Conservation (phyloP, 1,140 invertebrate genomes). For the Trichonephila inaurata region DNA sequence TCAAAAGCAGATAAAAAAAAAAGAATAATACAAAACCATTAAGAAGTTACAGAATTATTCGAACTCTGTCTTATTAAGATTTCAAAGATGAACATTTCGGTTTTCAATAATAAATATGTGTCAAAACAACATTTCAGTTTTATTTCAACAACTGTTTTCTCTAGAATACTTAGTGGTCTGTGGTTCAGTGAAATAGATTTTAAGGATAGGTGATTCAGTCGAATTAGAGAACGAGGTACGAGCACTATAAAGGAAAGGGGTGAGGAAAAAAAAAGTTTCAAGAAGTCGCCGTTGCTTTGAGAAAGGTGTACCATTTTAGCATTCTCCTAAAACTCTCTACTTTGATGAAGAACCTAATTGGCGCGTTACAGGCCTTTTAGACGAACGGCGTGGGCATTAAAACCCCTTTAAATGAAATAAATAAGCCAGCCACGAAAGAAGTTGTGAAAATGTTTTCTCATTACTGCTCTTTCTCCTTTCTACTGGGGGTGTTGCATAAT, state of each 20-base stretch:
- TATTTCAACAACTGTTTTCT: not conserved
- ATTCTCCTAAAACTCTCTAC: constrained; percentile 25
- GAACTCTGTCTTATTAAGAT: not conserved
- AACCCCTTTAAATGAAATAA: constrained; percentile 68
- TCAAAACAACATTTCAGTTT: not conserved
- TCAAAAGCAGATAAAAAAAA: too few relatives aligned
- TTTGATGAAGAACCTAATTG: constrained; percentile 74
- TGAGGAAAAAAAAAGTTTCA: not conserved
- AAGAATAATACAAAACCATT: too few relatives aligned
- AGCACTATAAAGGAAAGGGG: not conserved
- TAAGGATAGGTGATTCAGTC: not conserved
- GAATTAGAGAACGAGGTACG: not conserved
- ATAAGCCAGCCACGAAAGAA: constrained; percentile 61
- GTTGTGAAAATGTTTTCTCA: constrained; percentile 74
- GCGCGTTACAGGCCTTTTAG: constrained; percentile 59
- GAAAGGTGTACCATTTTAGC: constrained; percentile 62
- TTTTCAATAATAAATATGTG: not conserved
- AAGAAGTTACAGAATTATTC: too few relatives aligned
- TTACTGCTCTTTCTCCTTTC: constrained; percentile 37
- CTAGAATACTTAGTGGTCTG: not conserved
- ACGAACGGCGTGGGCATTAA: constrained; percentile 52
- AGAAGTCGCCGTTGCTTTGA: not conserved
- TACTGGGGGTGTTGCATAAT: constrained; percentile 64
- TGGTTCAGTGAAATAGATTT: not conserved
- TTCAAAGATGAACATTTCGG: not conserved